A percentile compares a stretch with the other conserved stretches of the same genome.
phyloP scores from a whole-genome alignment of 2,888 invertebrate species.

The Fragum sueziense region DNA sequence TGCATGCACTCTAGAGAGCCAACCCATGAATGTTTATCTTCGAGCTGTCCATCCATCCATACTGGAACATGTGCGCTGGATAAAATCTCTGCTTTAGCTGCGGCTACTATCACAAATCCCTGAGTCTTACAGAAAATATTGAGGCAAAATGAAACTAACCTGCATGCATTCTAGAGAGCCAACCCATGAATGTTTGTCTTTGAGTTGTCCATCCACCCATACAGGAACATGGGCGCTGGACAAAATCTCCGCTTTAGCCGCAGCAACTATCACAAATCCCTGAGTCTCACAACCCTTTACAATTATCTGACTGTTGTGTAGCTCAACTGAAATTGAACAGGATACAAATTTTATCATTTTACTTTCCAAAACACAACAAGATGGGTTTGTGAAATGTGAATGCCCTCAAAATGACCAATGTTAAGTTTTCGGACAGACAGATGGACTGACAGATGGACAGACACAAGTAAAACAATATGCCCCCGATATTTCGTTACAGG shows the following conservation, averaged over 20 bases:
- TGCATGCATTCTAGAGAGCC: conserved; percentile 98
- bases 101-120: no score
- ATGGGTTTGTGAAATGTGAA: no score
- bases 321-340: conserved; percentile 87
- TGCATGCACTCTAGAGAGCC: no score
- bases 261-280: conserved; percentile 98
- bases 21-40: conserved; percentile 98
- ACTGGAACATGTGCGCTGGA: conserved; percentile 94
- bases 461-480: no score
- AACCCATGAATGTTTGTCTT: conserved; percentile 98
- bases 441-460: no score
- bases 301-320: conserved; percentile 94
- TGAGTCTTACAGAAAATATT: no score
- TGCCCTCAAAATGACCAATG: no score
- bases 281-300: conserved; percentile 98
- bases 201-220: conserved; percentile 92
- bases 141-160: conserved; percentile 78
- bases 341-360: no score
- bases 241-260: conserved; percentile 96
- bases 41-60: conserved; percentile 92
- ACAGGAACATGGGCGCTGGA: conserved; percentile 94
- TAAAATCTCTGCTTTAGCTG: conserved; percentile 96
- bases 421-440: no score
- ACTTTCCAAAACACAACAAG: no score
- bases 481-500: no score